These are phyloP conservation scores for Triplophysa yarkandensis DNA, from an alignment of 2,797 vertebrate genomes.

Conservation along the genomic window DNA sequence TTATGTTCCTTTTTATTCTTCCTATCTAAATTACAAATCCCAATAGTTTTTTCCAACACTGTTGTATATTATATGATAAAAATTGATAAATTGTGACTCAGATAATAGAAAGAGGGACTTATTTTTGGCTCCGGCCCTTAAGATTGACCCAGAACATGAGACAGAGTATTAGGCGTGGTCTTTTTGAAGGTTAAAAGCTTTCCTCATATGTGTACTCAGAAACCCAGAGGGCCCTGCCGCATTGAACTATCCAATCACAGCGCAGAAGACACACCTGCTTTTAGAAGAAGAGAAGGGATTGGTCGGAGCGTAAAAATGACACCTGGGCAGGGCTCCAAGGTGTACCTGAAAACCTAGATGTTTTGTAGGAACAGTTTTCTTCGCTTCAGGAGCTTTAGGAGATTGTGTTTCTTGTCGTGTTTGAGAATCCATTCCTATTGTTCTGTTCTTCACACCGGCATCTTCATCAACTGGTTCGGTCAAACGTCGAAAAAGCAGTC, in stretches of 20 bases:
- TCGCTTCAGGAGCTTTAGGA: conserved; percentile 57
- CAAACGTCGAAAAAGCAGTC: conserved; percentile 34
- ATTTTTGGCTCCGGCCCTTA: conserved; percentile 34
- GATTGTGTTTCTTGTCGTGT: conserved; percentile 53
- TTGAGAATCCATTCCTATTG: conserved; percentile 49
- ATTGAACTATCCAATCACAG: conserved; percentile 54
- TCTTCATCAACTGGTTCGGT: conserved; percentile 40
- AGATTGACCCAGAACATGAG: conserved; percentile 42
- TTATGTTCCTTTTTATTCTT: too few species aligned
- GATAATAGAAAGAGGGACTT: conserved; percentile 12
- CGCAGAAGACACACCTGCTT: conserved; percentile 58
- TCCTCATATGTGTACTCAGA: conserved; percentile 50
- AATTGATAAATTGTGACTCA: not conserved
- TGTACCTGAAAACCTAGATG: conserved; percentile 64
- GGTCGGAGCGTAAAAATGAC: conserved; percentile 51
- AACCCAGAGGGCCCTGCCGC: conserved; percentile 50
- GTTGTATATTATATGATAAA: not conserved
- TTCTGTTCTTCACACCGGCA: conserved; percentile 17
- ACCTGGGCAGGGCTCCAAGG: conserved; percentile 61
- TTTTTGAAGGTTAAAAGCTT: conserved; percentile 51
- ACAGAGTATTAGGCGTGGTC: conserved; percentile 49
- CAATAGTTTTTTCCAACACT: not conserved
- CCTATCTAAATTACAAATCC: not conserved
- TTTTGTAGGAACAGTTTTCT: conserved; percentile 58
- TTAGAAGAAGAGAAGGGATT: conserved; percentile 52